Base-by-base conservation (phyloP, 2,888 invertebrate species). In the Nephrotoma flavescens region DNA sequence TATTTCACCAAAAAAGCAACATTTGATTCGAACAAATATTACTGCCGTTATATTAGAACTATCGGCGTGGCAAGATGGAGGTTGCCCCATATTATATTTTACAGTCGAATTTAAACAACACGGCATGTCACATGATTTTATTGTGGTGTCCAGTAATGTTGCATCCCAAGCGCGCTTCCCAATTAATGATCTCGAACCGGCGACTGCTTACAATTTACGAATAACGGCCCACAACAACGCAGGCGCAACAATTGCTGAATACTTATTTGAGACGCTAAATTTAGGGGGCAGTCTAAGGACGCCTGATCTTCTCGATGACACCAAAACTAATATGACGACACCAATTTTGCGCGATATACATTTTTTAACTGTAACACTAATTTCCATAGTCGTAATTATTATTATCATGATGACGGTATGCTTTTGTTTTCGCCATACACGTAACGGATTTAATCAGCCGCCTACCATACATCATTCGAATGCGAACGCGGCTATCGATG, bases 51-150 rank as follows among this genome's bases (percentile, higher is more conserved):
- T 95, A 86, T 92, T 97, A 19, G 95, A 96, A 89, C 93, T 97
- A 88, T 94, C 95, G 86, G 94, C 95, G 6, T 97, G 97, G 97
- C 94, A 95, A 31, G 95, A 95, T 89, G 95, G 95, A 0, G 96
- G 96, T 71, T 97, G 97, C 90, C 95, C 96, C 0, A 95, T 97
- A 89, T 93, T 94, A 0, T 95, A 95, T 87, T 96, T 96, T 85
- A 90, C 91, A 42, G 90, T 91, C n/a, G 91, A 91, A 87, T 91
- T 91, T 47, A 90, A 90, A 57, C 89, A 89, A 12, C 89, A 90
- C 86, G 90, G 89, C 11, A 88, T 89, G 4, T 89, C 90, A 0
- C 89, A 89, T 86, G 91, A 91, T 87, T 91, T 91, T 91, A 91
- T 91, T 42, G 89, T 92, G 89, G 93, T 93, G 19, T 93, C 93